These are phyloP conservation scores for Tokudaia muenninki DNA, from an alignment of 2,797 vertebrate genomes.

Conservation along the genomic window DNA sequence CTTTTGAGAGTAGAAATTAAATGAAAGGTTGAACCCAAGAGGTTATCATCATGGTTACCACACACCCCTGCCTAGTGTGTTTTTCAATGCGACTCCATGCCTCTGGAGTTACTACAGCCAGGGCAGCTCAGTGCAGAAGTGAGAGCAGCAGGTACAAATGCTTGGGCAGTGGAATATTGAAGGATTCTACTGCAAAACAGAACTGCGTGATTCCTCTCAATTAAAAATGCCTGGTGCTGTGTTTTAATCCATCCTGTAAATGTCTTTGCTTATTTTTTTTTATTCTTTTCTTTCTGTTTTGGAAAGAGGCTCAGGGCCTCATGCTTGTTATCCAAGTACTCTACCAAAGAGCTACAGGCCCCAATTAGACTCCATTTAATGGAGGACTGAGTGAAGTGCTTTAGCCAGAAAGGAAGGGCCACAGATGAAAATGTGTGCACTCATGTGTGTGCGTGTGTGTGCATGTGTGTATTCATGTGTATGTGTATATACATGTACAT, in stretches of 20 bases:
- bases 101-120: not conserved
- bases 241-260: not conserved
- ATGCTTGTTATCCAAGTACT: not conserved
- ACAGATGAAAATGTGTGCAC: not conserved
- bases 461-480: no score
- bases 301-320: not conserved
- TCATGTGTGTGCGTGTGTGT: not conserved
- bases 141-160: not conserved
- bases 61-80: not conserved
- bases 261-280: not conserved
- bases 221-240: not conserved
- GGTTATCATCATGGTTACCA: not conserved
- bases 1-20: not conserved
- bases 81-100: not conserved
- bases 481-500: no score
- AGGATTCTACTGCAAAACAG: not conserved
- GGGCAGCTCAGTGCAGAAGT: not conserved
- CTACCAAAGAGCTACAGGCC: not conserved
- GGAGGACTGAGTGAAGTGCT: fast-evolving
- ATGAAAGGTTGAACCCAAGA: not conserved
- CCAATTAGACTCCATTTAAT: not conserved
- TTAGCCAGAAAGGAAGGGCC: not conserved
- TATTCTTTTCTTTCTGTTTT: not conserved
- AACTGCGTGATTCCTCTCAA: not conserved
- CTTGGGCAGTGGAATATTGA: not conserved